A percentile compares a stretch with the other conserved stretches of the same genome.
These are phyloP conservation scores for Ursus arctos DNA, from an alignment of 2,113 vertebrate genomes.

Conservation along the genomic window DNA sequence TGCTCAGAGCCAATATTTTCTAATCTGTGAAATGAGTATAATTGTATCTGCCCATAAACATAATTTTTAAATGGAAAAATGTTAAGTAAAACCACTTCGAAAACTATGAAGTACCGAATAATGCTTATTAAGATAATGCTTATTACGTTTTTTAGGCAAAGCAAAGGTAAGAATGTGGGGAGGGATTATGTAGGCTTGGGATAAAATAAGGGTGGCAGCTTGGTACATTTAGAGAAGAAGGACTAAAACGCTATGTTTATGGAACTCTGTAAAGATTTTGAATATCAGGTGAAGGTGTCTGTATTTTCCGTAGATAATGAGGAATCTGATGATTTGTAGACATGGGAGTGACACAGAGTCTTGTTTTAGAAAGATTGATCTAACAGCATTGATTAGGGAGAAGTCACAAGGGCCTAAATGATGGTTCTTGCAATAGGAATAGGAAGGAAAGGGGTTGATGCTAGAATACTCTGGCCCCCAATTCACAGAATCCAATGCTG, in stretches of 20 bases:
- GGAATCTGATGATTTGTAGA: neutral
- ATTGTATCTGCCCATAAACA: neutral
- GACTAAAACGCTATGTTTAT: neutral
- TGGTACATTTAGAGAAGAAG: neutral
- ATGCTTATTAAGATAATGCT: neutral
- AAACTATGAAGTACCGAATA: neutral
- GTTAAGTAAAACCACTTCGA: neutral
- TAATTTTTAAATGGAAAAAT: neutral
- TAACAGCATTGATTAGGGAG: neutral
- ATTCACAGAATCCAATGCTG: neutral
- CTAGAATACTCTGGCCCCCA: neutral
- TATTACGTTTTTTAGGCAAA: neutral
- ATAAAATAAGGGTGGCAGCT: neutral
- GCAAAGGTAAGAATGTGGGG: neutral
- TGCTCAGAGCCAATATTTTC: neutral
- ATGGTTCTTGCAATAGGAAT: neutral
- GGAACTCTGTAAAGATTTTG: conserved; percentile 19
- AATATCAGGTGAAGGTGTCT: neutral
- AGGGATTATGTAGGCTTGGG: neutral
- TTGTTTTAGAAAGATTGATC: conserved; percentile 42
- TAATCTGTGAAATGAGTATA: neutral
- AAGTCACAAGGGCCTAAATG: neutral
- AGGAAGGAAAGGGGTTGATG: neutral
- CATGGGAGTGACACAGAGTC: neutral
- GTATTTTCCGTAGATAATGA: conserved; percentile 1